These are phyloP conservation scores for Sphaerophoria rueppellii DNA, from an alignment of 2,888 invertebrate genomes.

Conservation along the genomic window DNA sequence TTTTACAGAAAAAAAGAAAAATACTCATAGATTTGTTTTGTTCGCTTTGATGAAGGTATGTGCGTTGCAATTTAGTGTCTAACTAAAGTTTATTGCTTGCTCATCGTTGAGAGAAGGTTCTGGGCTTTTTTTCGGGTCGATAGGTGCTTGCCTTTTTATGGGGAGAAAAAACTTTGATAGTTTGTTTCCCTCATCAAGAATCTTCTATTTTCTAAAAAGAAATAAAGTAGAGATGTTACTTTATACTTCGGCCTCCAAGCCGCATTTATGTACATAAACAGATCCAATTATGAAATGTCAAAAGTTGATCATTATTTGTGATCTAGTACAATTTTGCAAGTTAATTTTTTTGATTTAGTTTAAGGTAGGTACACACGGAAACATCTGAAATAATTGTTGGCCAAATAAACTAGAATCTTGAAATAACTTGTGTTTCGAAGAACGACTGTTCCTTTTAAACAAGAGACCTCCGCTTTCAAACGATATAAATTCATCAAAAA, in stretches of 20 bases:
- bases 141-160: too few relatives aligned
- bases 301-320: neutral
- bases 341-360: neutral
- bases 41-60: neutral
- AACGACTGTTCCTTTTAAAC: too few relatives aligned
- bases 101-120: slow-evolving; percentile 8
- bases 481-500: too few relatives aligned
- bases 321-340: neutral
- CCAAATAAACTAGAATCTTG: too few relatives aligned
- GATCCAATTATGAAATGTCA: neutral
- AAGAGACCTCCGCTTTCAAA: too few relatives aligned
- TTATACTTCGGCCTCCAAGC: too few relatives aligned
- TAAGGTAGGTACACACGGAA: neutral
- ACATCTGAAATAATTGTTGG: too few relatives aligned
- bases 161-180: too few relatives aligned
- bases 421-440: too few relatives aligned
- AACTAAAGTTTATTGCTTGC: slow-evolving; percentile 23
- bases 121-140: slow-evolving; percentile 20
- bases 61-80: neutral
- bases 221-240: neutral
- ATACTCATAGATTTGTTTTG: neutral
- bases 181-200: too few relatives aligned
- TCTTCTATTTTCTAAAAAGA: too few relatives aligned
- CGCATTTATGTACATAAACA: neutral
- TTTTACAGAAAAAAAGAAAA: slow-evolving; percentile 25